Base-by-base conservation (phyloP, 2,888 invertebrate species). In the Cephus pulcher region DNA sequence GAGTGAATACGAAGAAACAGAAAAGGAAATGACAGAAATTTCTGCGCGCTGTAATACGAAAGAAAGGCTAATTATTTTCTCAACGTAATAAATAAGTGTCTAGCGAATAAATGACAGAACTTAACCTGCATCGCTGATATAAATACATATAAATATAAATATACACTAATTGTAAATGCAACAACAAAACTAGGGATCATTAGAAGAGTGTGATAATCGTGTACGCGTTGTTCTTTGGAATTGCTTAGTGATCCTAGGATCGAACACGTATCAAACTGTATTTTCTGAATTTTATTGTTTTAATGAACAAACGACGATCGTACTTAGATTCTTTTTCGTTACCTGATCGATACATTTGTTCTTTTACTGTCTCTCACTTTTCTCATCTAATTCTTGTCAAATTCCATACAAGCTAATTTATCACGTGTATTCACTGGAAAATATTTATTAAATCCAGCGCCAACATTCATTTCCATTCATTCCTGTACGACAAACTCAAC, bases 51-150 rank as follows among this genome's bases (percentile, higher is more conserved):
- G 89, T 88, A 86, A 56, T 87, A 88, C 86, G 85, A 86, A 85
- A 87, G 82, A 86, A 86, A 90, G 81, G 81, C 80, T 81, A 85
- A 89, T 91, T 91, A 91, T 91, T 91, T 91, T 91, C 91, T 90
- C 91, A 90, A 88, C 87, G 84, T 91, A 89, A 90, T 84, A 82
- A 88, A 84, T 91, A 91, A 90, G 89, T 87, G 86, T 88, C 83
- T 82, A 85, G 86, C 86, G 82, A 83, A 34, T 30, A 71, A 84
- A 83, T 81, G 82, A 86, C 78, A 84, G 84, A 86, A 83, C 78
- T 79, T 82, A 78, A 80, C 78, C 77, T 32, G 15, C 32, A 77
- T 75, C 74, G 33, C 75, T 73, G 35, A 78, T 79, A 79, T 77
- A 78, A 40, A 35, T 34, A 74, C 73, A 78, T 75, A 70, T 74